Conservation (phyloP, 1,140 invertebrate genomes). For the Anoplophora glabripennis region DNA sequence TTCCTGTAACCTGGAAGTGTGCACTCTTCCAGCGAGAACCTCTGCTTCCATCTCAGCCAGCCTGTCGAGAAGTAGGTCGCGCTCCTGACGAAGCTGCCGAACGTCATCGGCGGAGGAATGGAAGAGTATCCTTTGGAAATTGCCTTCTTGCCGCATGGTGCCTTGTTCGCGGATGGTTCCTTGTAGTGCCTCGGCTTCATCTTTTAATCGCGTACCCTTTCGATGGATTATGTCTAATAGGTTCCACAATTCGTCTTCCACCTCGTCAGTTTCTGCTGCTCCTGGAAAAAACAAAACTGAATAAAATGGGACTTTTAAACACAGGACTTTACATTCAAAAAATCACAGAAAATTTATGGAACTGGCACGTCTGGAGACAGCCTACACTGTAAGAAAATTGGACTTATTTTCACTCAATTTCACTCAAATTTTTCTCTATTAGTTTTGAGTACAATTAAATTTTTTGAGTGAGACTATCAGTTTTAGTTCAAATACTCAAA, state of each 20-base stretch:
- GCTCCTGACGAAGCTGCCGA: slow-evolving; percentile 61
- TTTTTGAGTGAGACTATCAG: too few relatives aligned
- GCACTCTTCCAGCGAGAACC: slow-evolving; percentile 60
- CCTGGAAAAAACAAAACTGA: slow-evolving; percentile 21
- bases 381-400: too few relatives aligned
- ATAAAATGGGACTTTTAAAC: too few relatives aligned
- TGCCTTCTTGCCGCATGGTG: slow-evolving; percentile 51
- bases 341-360: too few relatives aligned
- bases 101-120: slow-evolving; percentile 50
- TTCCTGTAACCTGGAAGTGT: slow-evolving; percentile 61
- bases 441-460: too few relatives aligned
- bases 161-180: slow-evolving; percentile 49
- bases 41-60: slow-evolving; percentile 48
- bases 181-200: slow-evolving; percentile 66
- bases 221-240: slow-evolving; percentile 80
- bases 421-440: too few relatives aligned
- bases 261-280: slow-evolving; percentile 49
- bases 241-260: slow-evolving; percentile 80
- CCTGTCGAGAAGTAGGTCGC: slow-evolving; percentile 64
- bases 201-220: slow-evolving; percentile 70
- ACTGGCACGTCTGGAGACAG: too few relatives aligned
- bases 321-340: too few relatives aligned
- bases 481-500: too few relatives aligned
- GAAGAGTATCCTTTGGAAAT: slow-evolving; percentile 52
- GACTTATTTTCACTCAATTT: too few relatives aligned